Evolutionary conservation across 2,888 invertebrate genomes (phyloP).

Genomic region (Scelioninae gen. 1): DNA sequence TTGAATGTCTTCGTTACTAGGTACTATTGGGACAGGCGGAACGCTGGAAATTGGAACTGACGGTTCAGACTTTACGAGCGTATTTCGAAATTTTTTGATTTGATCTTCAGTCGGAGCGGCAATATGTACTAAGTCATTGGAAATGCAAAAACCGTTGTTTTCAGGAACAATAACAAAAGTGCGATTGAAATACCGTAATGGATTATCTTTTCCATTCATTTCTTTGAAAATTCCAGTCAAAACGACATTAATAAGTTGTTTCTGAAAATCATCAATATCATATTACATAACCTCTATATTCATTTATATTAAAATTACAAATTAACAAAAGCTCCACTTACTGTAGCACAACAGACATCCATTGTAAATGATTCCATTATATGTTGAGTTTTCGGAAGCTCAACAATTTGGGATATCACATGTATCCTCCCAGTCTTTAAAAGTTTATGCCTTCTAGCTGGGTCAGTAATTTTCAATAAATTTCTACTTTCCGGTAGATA

Average conservation of each 20-base stretch:
- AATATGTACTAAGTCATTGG: slow-evolving; percentile 92
- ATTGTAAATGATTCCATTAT: slow-evolving; percentile 94
- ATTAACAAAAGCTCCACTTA: too few relatives aligned
- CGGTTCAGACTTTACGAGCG: too few relatives aligned
- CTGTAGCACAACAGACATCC: slow-evolving; percentile 91
- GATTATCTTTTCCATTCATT: slow-evolving; percentile 84
- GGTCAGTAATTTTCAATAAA: slow-evolving; percentile 86
- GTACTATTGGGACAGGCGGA: background rate
- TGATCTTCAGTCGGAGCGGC: slow-evolving; percentile 88
- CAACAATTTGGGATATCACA: slow-evolving; percentile 92
- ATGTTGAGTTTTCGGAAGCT: slow-evolving; percentile 94
- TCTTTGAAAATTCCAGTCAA: slow-evolving; percentile 53
- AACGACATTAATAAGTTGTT: background rate
- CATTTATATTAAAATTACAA: too few relatives aligned
- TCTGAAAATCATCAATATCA: too few relatives aligned
- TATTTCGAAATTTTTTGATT: slow-evolving; percentile 24
- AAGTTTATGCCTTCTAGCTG: slow-evolving; percentile 87
- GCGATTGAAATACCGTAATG: slow-evolving; percentile 89
- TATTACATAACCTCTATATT: too few relatives aligned
- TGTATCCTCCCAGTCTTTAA: slow-evolving; percentile 90
- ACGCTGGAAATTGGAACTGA: too few relatives aligned
- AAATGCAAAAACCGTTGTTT: slow-evolving; percentile 92
- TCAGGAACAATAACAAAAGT: slow-evolving; percentile 92
- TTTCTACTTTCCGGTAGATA: slow-evolving; percentile 90
- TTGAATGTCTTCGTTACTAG: slow-evolving; percentile 84